These are phyloP conservation scores for Rhinichthys klamathensis DNA, from an alignment of 2,113 vertebrate genomes.

Conservation along the genomic window DNA sequence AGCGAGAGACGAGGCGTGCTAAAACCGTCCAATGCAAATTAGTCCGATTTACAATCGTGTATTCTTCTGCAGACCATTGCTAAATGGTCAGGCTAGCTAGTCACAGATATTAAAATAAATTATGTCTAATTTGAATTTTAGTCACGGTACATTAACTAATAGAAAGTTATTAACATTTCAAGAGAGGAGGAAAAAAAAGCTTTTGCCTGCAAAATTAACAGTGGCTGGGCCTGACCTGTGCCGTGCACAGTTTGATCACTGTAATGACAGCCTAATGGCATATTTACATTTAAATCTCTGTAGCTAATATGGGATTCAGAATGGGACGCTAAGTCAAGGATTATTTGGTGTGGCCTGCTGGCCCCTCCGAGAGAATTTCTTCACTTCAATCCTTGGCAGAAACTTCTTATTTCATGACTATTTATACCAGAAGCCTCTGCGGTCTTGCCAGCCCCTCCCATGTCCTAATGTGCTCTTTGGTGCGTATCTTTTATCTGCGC, in stretches of 20 bases:
- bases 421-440: conserved; percentile 87
- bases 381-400: conserved; percentile 94
- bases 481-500: conserved; percentile 81
- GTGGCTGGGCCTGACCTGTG: conserved; percentile 98
- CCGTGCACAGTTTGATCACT: conserved; percentile 97
- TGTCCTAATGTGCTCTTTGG: conserved; percentile 81
- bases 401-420: conserved; percentile 99
- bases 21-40: conserved; percentile 94
- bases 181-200: conserved; percentile 92
- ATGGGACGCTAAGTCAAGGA: conserved; percentile 98
- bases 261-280: conserved; percentile 99
- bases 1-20: conserved; percentile 88
- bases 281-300: conserved; percentile 99
- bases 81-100: conserved; percentile 99
- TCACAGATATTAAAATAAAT: conserved; percentile 99
- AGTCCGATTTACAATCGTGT: conserved; percentile 96
- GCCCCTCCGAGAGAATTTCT: conserved; percentile 92
- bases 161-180: conserved; percentile 99
- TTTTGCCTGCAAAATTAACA: conserved; percentile 99
- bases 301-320: conserved; percentile 99
- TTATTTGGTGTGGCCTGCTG: conserved; percentile 99
- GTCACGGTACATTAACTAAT: conserved; percentile 99
- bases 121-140: conserved; percentile 99
- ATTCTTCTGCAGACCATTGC: conserved; percentile 97
- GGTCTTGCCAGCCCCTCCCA: conserved; percentile 73